phyloP scores from a whole-genome alignment of 2,797 vertebrate genomes.

The Ispidina picta region DNA sequence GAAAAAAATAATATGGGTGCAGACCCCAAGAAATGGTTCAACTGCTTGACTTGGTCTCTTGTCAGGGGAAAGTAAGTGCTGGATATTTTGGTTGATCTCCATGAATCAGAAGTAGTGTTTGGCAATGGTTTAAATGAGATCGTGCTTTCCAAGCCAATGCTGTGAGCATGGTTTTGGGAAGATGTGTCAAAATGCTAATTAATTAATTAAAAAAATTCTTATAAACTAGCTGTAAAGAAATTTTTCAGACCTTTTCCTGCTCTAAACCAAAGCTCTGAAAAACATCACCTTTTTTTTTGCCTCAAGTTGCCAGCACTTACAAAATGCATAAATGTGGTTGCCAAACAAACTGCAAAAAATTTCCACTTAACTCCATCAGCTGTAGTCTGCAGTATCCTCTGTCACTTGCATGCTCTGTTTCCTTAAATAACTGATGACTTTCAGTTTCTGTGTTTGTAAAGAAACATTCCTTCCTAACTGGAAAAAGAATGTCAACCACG shows the following conservation, averaged over 20 bases:
- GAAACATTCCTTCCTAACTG: constrained; percentile 34
- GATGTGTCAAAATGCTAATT: constrained; percentile 5
- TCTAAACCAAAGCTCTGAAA: not conserved
- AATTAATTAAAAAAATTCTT: not conserved
- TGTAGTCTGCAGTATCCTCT: not conserved
- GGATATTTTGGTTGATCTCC: not conserved
- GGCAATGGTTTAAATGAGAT: not conserved
- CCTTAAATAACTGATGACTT: constrained; percentile 38
- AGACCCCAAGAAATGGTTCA: constrained; percentile 23
- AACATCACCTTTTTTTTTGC: not conserved
- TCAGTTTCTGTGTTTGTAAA: constrained; percentile 13
- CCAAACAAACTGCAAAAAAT: not conserved
- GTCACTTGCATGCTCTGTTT: not conserved
- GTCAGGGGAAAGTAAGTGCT: not conserved
- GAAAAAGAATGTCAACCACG: not conserved
- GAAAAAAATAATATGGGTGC: not conserved
- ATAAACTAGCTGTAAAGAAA: not conserved
- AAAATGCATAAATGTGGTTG: not conserved
- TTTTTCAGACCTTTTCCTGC: not conserved
- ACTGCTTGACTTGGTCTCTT: not conserved
- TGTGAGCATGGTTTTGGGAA: not conserved
- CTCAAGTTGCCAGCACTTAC: not conserved
- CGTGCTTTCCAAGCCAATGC: not conserved
- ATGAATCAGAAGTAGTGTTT: not conserved
- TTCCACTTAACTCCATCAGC: not conserved